Base-by-base conservation (phyloP, 2,113 vertebrate species). In the Rynchops niger region DNA sequence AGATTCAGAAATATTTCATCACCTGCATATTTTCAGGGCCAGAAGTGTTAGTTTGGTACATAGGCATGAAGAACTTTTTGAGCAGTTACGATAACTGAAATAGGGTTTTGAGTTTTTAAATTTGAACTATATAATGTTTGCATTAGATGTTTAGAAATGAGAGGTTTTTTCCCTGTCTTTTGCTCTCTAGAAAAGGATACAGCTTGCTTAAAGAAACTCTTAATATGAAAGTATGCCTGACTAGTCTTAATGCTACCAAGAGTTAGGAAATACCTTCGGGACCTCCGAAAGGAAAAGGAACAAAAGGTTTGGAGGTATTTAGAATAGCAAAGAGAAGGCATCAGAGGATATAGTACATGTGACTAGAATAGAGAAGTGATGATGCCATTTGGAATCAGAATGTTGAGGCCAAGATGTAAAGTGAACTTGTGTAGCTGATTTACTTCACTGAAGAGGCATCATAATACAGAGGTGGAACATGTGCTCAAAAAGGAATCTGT, bases 1-100 rank as follows among this genome's bases (percentile, higher is more conserved):
- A 96, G 71, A 91, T 82, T 82, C 85, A 70, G 86, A 89, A 94
- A 87, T 88, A 89, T 77, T 96, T 95, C 66, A 82, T 85, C 73
- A 59, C 72, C 66, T 82, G 36, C 42, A 13, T 88, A 67, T 93
- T 95, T 96, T 91, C 73, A 87, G 63, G 73, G 42, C 14, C 45
- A 95, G 66, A 56, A 82, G 15, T 89, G 65, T 84, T 88, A 71
- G 40, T 85, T 90, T 94, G 53, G 82, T 82, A 49, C 50, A 70
- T 11, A 73, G 38, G 15, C 70, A 70, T 58, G 77, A 92, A 89
- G 30, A 87, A 59, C 32, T 94, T 56, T 92, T 74, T 66, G 14
- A 87, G 40, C 15, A 84, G 62, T 91, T 92, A 77, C 43, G 22
- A n/a, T 91, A 84, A 91, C 71, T 93, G 62, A 78, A 80, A 40